These are phyloP conservation scores for Diprion similis DNA, from an alignment of 1,140 invertebrate genomes.

Conservation along the genomic window DNA sequence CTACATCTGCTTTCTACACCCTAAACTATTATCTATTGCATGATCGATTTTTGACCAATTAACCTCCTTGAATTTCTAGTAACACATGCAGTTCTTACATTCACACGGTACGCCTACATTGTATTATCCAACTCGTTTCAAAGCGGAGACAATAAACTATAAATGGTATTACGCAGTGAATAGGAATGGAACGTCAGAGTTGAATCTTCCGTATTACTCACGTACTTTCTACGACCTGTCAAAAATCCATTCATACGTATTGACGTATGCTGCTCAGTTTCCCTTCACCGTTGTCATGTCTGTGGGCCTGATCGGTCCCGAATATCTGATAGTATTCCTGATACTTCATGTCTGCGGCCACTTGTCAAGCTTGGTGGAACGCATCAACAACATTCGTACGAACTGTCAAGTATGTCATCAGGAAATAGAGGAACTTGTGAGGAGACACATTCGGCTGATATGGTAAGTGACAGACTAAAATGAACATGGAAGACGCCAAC, in stretches of 20 bases:
- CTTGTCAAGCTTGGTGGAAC: constrained; percentile 12
- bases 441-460: background rate
- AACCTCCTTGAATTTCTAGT: too few relatives aligned
- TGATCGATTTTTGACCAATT: too few relatives aligned
- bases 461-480: background rate
- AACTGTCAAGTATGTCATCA: background rate
- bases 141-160: too few relatives aligned
- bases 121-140: too few relatives aligned
- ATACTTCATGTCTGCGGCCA: constrained; percentile 19
- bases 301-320: constrained; percentile 17
- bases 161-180: background rate
- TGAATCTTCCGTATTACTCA: constrained; percentile 28
- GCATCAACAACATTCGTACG: constrained; percentile 6
- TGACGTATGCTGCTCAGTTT: constrained; percentile 24
- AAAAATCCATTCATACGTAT: constrained; percentile 19
- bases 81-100: too few relatives aligned
- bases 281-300: constrained; percentile 21
- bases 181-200: constrained; percentile 21
- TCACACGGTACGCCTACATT: too few relatives aligned
- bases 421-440: background rate
- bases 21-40: too few relatives aligned
- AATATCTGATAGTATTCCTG: constrained; percentile 3
- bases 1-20: too few relatives aligned
- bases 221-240: constrained; percentile 24
- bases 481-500: too few relatives aligned